A percentile compares a stretch with the other conserved stretches of the same genome.
These are phyloP conservation scores for Oxyscelio sp. DNA, from an alignment of 2,888 invertebrate species.

Conservation along the genomic window DNA sequence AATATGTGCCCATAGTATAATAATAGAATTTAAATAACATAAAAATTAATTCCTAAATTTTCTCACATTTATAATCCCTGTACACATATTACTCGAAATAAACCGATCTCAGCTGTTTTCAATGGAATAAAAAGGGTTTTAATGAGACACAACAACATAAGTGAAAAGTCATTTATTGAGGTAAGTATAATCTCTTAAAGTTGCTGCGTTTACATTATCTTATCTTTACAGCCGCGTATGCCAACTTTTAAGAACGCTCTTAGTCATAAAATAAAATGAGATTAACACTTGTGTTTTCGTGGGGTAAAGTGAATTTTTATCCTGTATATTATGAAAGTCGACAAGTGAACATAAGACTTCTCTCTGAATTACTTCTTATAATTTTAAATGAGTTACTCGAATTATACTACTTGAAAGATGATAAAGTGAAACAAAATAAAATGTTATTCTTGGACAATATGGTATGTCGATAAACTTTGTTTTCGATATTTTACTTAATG, in stretches of 20 bases:
- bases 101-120: conserved; percentile 33
- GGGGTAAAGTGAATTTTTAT: conserved; percentile 59
- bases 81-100: neutral
- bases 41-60: too few relatives aligned
- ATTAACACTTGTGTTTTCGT: conserved; percentile 64
- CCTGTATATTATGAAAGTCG: conserved; percentile 35
- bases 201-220: conserved; percentile 62
- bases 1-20: too few relatives aligned
- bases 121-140: conserved; percentile 47
- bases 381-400: conserved; percentile 23
- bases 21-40: too few relatives aligned
- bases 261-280: conserved; percentile 58
- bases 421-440: conserved; percentile 2
- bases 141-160: conserved; percentile 56
- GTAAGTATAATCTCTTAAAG: conserved; percentile 53
- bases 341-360: conserved; percentile 31
- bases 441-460: neutral
- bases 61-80: neutral
- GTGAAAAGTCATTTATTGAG: conserved; percentile 63
- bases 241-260: conserved; percentile 62
- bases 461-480: too few relatives aligned
- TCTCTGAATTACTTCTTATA: conserved; percentile 21
- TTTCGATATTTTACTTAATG: too few relatives aligned
- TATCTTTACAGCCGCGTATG: conserved; percentile 59
- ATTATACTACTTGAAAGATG: neutral